Evolutionary conservation across 1,140 invertebrate genomes (phyloP), one percentile per base, ranked within the genome.

Genomic region (Neodiprion fabricii): DNA sequence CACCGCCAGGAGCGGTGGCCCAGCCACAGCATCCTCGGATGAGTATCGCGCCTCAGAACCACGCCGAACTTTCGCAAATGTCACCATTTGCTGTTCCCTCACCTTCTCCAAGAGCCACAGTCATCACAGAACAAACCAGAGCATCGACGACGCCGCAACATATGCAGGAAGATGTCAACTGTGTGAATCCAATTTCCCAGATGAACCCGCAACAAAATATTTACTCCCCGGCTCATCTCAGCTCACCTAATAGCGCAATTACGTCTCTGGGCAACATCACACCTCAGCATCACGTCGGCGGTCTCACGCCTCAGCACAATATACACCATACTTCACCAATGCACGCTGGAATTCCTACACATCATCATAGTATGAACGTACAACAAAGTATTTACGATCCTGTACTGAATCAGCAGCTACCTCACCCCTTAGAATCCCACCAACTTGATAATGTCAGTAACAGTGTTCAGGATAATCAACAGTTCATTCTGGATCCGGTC

Each of bases 21-120:
- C 90, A 90, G 70, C 88, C 89, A 67, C 88, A 89, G 70, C 90
- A 91, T 82, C 91, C 90, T 68, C 88, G 90, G 81, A 85, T 90
- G 74, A 90, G 90, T 67, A 84, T 90, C 4, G 81, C 85, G 47
- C 84, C 84, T 8, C 85, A 86, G 69, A 88, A 87, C 80, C 85
- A 87, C 82, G 88, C 81, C 84, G 90, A 91, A 86, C 84, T 85
- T 82, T 84, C 87, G 77, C 88, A 83, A 79, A 87, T 84, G 83
- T 85, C 85, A 75, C 84, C 83, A 21, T 88, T 86, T 74, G 85
- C 84, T 71, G 86, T 87, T 83, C 88, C 86, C 85, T 86, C 86
- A 71, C 86, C 86, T 73, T 85, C 86, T 72, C 85, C 86, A 72
- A 80, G 89, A 74, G 87, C 89, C 12, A 89, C 87, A 23, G 89